Conservation (phyloP, 2,888 invertebrate species). For the Rutpela maculata region DNA sequence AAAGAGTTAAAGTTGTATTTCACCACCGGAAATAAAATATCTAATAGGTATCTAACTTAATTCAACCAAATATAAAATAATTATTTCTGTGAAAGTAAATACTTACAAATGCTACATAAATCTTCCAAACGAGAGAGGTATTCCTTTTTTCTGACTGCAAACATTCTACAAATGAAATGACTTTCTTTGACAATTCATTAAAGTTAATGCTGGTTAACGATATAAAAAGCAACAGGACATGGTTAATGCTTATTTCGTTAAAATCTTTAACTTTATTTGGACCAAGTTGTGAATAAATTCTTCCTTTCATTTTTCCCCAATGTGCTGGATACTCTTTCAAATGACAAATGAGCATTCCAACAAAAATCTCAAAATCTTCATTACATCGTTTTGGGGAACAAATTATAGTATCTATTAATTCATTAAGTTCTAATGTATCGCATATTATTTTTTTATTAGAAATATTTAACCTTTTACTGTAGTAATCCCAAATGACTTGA, state of each 20-base stretch:
- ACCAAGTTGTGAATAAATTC: constrained; percentile 71
- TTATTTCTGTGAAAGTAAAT: background rate
- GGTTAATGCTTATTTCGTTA: constrained; percentile 65
- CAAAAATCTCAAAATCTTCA: constrained; percentile 69
- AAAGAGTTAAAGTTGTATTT: no score
- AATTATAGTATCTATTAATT: constrained; percentile 60
- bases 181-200: constrained; percentile 67
- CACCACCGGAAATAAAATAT: no score
- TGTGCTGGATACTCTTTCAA: constrained; percentile 67
- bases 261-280: constrained; percentile 69
- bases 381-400: constrained; percentile 55
- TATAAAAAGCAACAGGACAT: constrained; percentile 67
- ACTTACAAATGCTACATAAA: constrained; percentile 68
- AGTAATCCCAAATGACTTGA: constrained; percentile 70
- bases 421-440: constrained; percentile 54
- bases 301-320: constrained; percentile 71
- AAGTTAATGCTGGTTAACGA: constrained; percentile 64
- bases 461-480: constrained; percentile 67
- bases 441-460: constrained; percentile 57
- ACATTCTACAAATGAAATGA: constrained; percentile 63
- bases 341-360: constrained; percentile 66
- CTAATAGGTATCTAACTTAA: no score
- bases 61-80: no score
- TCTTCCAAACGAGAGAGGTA: constrained; percentile 63
- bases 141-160: constrained; percentile 63